Evolutionary conservation across 2,888 invertebrate species (phyloP).

Genomic region (Idaea straminata): DNA sequence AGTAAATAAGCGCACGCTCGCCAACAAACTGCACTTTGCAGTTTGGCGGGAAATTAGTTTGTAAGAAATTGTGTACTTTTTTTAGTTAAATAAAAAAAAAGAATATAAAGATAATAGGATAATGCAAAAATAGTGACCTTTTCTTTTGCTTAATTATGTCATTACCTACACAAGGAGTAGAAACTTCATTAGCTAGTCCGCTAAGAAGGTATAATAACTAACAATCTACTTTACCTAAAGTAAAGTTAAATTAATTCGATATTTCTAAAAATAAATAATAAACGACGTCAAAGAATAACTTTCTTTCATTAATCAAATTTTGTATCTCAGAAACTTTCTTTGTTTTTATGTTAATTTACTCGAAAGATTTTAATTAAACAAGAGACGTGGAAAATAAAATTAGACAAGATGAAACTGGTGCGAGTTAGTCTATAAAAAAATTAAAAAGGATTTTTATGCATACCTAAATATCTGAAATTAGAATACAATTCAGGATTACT

Average conservation of each 20-base stretch:
- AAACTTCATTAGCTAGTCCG: too few relatives aligned
- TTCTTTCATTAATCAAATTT: slow-evolving; percentile 9
- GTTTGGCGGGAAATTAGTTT: too few relatives aligned
- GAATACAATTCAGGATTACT: too few relatives aligned
- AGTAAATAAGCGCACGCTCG: too few relatives aligned
- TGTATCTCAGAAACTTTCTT: slow-evolving; percentile 12
- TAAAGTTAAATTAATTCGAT: background rate
- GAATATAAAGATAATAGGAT: too few relatives aligned
- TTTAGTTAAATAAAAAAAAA: too few relatives aligned
- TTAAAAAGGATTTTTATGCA: background rate
- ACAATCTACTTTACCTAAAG: background rate
- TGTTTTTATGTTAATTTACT: slow-evolving; percentile 16
- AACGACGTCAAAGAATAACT: background rate
- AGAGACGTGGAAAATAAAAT: slow-evolving; percentile 5
- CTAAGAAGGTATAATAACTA: background rate
- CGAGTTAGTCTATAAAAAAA: background rate
- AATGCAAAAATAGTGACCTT: too few relatives aligned
- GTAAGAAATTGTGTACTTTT: too few relatives aligned
- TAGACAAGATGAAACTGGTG: background rate
- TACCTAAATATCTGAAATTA: background rate
- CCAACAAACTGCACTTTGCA: too few relatives aligned
- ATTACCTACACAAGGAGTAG: too few relatives aligned
- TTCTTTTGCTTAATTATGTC: too few relatives aligned
- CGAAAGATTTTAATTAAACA: slow-evolving; percentile 11
- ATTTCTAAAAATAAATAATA: background rate